Conservation (phyloP, 2,888 invertebrate genomes). For the Terebella lapidaria region DNA sequence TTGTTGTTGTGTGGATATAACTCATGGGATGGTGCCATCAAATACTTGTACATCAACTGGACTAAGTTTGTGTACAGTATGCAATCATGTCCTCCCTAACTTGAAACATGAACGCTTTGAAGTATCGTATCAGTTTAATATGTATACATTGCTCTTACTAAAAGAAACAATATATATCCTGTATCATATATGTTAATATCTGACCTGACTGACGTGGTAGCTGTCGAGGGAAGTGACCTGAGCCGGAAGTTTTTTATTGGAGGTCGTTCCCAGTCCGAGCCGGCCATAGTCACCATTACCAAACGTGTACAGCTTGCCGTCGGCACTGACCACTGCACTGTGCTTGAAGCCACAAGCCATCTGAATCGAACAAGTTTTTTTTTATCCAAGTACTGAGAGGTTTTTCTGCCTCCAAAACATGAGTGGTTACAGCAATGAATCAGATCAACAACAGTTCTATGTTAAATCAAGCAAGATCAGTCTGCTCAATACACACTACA, state of each 20-base stretch:
- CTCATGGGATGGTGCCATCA: no score
- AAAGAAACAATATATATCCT: neutral
- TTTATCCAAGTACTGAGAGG: neutral
- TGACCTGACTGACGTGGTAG: constrained; percentile 54
- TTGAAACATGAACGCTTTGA: no score
- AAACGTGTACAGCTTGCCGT: constrained; percentile 64
- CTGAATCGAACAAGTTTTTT: constrained; percentile 30
- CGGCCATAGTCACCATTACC: constrained; percentile 66
- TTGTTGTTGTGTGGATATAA: no score
- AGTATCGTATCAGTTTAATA: no score
- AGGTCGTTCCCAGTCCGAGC: constrained; percentile 59
- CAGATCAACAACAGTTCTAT: neutral
- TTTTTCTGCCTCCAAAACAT: neutral
- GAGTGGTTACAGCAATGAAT: no score
- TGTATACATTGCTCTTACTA: no score
- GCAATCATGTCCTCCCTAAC: no score
- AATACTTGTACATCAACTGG: no score
- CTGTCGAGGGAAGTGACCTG: constrained; percentile 57
- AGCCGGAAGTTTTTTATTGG: constrained; percentile 63
- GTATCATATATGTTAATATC: neutral
- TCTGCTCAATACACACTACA: no score
- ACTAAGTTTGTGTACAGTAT: no score
- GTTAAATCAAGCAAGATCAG: neutral
- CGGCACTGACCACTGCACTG: constrained; percentile 63
- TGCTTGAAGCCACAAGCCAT: constrained; percentile 65